Percentiles rank a stretch among this genome's conserved stretches.
phyloP scores from a whole-genome alignment of 2,113 vertebrate genomes.

The Rafetus swinhoei region DNA sequence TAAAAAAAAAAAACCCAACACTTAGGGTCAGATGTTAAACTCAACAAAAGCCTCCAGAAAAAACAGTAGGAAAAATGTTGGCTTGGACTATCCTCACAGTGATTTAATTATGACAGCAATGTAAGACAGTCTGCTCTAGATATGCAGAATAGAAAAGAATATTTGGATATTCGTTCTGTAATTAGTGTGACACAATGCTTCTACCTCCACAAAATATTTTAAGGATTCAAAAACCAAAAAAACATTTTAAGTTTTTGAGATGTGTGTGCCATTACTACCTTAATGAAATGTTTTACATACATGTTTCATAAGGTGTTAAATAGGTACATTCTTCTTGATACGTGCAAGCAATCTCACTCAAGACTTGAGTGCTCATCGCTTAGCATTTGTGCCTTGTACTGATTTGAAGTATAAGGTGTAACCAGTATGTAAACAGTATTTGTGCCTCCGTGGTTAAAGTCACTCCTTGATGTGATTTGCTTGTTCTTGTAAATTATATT shows the following conservation, averaged over 20 bases:
- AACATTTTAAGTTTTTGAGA: background rate
- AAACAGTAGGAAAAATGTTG: background rate
- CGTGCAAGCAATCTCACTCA: background rate
- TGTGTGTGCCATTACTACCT: background rate
- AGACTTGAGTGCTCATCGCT: background rate
- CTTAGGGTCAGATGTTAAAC: constrained; percentile 7
- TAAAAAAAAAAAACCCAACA: background rate
- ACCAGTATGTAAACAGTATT: background rate
- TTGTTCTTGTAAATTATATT: background rate
- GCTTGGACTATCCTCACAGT: background rate
- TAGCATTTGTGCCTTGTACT: background rate
- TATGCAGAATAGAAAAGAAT: fast-evolving
- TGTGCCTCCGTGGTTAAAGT: background rate
- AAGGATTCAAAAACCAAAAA: background rate
- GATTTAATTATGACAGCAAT: background rate
- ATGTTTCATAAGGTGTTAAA: background rate
- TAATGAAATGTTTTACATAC: background rate
- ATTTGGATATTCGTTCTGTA: background rate
- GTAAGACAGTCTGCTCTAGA: background rate
- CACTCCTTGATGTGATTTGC: background rate
- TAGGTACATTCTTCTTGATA: background rate
- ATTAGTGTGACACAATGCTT: background rate
- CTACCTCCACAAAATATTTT: background rate
- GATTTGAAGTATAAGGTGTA: background rate
- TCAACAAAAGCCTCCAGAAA: background rate